phyloP scores from a whole-genome alignment of 2,113 vertebrate genomes.

The Australoheros scitulus region DNA sequence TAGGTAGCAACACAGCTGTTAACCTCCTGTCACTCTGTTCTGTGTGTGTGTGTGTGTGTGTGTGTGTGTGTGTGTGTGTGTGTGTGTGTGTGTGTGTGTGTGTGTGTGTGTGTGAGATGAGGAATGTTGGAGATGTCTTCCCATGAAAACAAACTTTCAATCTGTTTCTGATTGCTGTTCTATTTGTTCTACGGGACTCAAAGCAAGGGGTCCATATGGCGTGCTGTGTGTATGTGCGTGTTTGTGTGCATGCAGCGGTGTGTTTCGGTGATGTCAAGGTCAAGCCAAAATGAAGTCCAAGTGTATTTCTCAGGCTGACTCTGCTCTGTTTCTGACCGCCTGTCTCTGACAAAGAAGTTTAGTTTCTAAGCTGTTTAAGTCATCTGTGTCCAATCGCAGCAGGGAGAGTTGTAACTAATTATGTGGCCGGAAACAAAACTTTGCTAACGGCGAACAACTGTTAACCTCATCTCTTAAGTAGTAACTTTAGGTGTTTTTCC shows the following conservation, averaged over 20 bases:
- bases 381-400: constrained; percentile 14
- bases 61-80: constrained; percentile 7
- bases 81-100: constrained; percentile 20
- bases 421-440: background rate
- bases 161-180: constrained; percentile 69
- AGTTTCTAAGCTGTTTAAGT: constrained; percentile 20
- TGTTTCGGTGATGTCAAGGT: constrained; percentile 31
- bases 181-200: constrained; percentile 58
- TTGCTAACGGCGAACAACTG: background rate
- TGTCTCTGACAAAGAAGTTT: background rate
- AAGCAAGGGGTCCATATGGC: constrained; percentile 63
- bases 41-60: background rate
- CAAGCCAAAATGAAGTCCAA: constrained; percentile 27
- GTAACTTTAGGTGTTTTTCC: background rate
- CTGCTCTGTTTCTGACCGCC: background rate
- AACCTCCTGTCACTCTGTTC: constrained; percentile 24
- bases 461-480: constrained; percentile 4
- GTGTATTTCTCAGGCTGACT: constrained; percentile 10
- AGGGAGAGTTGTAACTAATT: background rate
- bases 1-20: constrained; percentile 19
- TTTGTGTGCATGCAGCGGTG: constrained; percentile 1
- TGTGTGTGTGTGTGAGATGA: background rate
- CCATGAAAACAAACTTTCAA: constrained; percentile 72
- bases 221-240: constrained; percentile 22
- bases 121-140: constrained; percentile 64